Evolutionary conservation across 2,113 vertebrate genomes (phyloP), one percentile per base, ranked within the genome.

Genomic region (Datnioides undecimradiatus): DNA sequence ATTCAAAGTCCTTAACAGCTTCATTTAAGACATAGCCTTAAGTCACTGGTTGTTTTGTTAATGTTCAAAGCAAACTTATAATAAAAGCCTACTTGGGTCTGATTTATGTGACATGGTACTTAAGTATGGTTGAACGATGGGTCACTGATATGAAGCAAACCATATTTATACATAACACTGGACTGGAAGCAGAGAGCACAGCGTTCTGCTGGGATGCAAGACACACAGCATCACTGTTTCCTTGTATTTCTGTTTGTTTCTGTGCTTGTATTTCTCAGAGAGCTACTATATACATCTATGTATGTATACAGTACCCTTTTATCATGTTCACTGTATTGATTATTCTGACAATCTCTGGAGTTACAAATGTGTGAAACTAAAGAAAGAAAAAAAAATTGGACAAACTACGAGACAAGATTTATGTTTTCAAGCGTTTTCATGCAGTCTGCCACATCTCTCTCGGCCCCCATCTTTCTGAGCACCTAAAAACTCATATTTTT

Each of bases 21-120:
- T 67, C n/a, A 75, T 79, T 59, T 69, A 70, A 83, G n/a, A 49
- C 31, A 57, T 5, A 49, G 72, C 83, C 64, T 69, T 19, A 31
- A 68, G 78, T 66, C 49, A 67, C 17, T 57, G 43, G 11, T 36
- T 60, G 46, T 68, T 87, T 43, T 25, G 27, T 89, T 59, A 71
- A 33, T 57, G 51, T 73, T 65, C 38, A 69, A 73, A n/a, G 51
- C 31, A 65, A 69, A 69, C n/a, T 43, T 21, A 40, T 40, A 25
- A 73, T 36, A 65, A 52, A 57, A 46, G 31, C 5, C n/a, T 13
- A 13, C 43, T 49, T 46, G 11, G 31, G 25, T 62, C 31, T 38
- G 58, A 80, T 68, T 73, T 55, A 49, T 27, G 29, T 48, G n/a
- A 10, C 31, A 21, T 16, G 13, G 27, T 48, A 54, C 45, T 60